A percentile compares a stretch with the other conserved stretches of the same genome.
These are phyloP conservation scores for Danio kyathit DNA, from an alignment of 2,797 vertebrate species.

Conservation along the genomic window DNA sequence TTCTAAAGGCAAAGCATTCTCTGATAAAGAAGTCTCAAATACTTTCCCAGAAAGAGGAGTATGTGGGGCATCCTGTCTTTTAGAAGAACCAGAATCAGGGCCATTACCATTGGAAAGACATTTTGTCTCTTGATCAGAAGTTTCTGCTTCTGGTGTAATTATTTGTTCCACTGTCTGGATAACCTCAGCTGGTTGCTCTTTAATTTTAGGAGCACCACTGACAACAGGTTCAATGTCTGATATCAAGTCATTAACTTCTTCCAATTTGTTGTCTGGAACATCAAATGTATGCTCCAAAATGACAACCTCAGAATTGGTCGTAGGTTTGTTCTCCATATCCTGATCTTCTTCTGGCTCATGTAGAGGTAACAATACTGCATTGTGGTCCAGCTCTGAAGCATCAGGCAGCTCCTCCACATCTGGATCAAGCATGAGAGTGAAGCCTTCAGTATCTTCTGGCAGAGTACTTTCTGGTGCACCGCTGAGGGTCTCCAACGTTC, in stretches of 20 bases:
- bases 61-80: not conserved
- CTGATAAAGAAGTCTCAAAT: not conserved
- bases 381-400: slow-evolving; percentile 53
- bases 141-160: not conserved
- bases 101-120: not conserved
- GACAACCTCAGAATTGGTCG: slow-evolving; percentile 56
- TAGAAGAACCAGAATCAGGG: not conserved
- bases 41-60: slow-evolving; percentile 48
- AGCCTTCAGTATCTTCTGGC: slow-evolving; percentile 75
- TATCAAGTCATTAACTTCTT: slow-evolving; percentile 48
- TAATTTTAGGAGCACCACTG: not conserved
- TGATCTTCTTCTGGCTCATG: slow-evolving; percentile 29
- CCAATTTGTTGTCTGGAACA: slow-evolving; percentile 38
- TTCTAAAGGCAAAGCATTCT: slow-evolving; percentile 5
- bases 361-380: slow-evolving; percentile 55
- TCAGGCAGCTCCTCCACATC: slow-evolving; percentile 73
- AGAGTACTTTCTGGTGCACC: slow-evolving; percentile 72
- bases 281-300: slow-evolving; percentile 53
- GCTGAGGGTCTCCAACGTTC: slow-evolving; percentile 65
- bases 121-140: not conserved
- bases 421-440: slow-evolving; percentile 89
- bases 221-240: slow-evolving; percentile 20
- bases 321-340: not conserved
- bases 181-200: not conserved
- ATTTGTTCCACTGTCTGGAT: slow-evolving; percentile 1